Base-by-base conservation (phyloP, 2,888 invertebrate species). In the Plutella xylostella region DNA sequence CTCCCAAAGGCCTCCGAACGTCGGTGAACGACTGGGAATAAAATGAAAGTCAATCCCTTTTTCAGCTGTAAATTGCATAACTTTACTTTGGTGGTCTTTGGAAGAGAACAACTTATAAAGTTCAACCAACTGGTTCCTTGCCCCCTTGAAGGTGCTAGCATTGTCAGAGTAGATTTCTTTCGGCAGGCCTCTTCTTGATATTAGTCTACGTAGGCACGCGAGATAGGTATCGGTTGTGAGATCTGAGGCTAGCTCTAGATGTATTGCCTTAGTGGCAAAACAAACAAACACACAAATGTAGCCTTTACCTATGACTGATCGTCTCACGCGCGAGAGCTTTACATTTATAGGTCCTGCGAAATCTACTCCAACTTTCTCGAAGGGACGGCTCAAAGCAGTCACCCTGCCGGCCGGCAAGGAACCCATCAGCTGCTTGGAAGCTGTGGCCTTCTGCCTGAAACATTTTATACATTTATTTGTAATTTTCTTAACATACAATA, bases 391-490 rank as follows among this genome's bases (percentile, higher is more conserved):
- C n/a, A n/a, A n/a, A 9, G 44, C 38, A 14, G 14, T 50, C 1
- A 51, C 48, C n/a, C 49, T 31, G 17, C 47, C 43, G 3, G 39
- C 42, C 1, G 49, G 47, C 30, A 53, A 40, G 14, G 48, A 48
- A 7, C 53, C 51, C 50, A 53, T 51, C 7, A 55, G 43, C 38
- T 55, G 53, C 4, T 48, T 46, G 4, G 48, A 42, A 14, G 45
- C 28, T 6, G 28, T 28, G 1, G 50, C 52, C 17, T 53, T 54
- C 2, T 49, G 33, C 37, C 51, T 52, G 30, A 50, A 51, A 50
- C 56, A 54, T 5, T 19, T 45, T 2, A 54, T 9, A 47, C 54
- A 56, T 45, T 51, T 51, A 35, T 50, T 38, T n/a, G 40, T 44
- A 14, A 54, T 7, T 12, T 51, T 52, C 43, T 54, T 56, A 1